phyloP scores from a whole-genome alignment of 2,113 vertebrate species.

The Athene noctua region DNA sequence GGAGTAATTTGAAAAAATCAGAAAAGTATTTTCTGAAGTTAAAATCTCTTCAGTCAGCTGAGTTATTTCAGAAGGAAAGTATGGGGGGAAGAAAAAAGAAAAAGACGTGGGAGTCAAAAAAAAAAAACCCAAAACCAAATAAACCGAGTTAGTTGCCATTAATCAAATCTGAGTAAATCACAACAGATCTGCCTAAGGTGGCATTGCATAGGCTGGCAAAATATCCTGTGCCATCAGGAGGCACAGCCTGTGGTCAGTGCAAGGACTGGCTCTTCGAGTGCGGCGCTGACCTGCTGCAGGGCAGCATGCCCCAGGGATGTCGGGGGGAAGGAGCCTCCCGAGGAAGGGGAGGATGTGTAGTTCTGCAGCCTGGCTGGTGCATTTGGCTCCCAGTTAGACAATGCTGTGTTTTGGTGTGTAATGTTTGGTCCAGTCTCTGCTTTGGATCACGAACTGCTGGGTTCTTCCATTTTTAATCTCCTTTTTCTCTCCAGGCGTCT shows the following conservation, averaged over 20 bases:
- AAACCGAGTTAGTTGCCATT: background rate
- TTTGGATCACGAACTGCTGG: background rate
- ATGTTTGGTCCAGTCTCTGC: background rate
- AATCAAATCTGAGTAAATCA: background rate
- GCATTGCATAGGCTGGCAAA: background rate
- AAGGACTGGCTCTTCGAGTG: background rate
- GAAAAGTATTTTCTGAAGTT: background rate
- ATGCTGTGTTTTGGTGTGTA: background rate
- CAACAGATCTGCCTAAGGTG: background rate
- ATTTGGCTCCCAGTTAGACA: background rate
- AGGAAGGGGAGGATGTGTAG: background rate
- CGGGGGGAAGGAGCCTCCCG: background rate
- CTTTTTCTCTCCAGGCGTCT: conserved; percentile 79
- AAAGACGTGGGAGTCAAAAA: background rate
- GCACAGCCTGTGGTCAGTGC: background rate
- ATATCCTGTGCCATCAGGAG: background rate
- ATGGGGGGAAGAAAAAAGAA: background rate
- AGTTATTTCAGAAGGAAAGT: background rate
- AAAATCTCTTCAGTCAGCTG: background rate
- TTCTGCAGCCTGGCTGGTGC: background rate
- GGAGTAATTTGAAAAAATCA: background rate
- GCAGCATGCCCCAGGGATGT: background rate
- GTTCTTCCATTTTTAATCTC: background rate
- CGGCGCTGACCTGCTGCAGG: background rate
- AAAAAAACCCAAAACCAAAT: too few species aligned